phyloP scores from a whole-genome alignment of 2,113 vertebrate genomes.

The Heterotilapia buettikoferi region DNA sequence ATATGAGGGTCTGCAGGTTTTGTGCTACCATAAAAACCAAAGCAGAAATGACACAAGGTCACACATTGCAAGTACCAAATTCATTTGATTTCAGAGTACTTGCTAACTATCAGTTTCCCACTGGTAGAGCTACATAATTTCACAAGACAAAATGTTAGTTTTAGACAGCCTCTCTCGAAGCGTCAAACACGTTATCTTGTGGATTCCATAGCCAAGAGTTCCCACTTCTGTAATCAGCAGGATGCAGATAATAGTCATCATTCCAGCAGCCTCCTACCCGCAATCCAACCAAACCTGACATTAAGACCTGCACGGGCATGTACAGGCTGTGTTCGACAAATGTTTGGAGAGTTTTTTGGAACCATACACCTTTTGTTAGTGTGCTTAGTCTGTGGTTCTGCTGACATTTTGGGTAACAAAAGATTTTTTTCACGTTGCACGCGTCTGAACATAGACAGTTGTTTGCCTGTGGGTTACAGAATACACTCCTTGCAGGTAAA shows the following conservation, averaged over 20 bases:
- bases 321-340: conserved; percentile 3
- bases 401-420: neutral
- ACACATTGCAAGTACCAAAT: neutral
- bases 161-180: neutral
- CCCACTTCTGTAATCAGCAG: conserved; percentile 37
- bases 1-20: neutral
- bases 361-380: neutral
- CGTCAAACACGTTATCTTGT: neutral
- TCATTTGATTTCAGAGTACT: neutral
- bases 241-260: conserved; percentile 11
- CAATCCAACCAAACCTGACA: neutral
- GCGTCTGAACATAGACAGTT: conserved; percentile 1
- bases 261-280: neutral
- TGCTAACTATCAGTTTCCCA: neutral
- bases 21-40: neutral
- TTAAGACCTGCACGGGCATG: conserved; percentile 26
- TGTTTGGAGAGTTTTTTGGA: conserved; percentile 6
- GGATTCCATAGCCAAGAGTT: neutral
- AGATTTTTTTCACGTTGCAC: neutral
- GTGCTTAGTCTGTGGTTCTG: neutral
- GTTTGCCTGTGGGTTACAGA: neutral
- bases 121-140: neutral
- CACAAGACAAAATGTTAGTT: conserved; percentile 12
- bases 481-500: neutral
- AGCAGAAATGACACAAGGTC: neutral